phyloP scores from a whole-genome alignment of 2,888 invertebrate genomes.

The Neria commutata region DNA sequence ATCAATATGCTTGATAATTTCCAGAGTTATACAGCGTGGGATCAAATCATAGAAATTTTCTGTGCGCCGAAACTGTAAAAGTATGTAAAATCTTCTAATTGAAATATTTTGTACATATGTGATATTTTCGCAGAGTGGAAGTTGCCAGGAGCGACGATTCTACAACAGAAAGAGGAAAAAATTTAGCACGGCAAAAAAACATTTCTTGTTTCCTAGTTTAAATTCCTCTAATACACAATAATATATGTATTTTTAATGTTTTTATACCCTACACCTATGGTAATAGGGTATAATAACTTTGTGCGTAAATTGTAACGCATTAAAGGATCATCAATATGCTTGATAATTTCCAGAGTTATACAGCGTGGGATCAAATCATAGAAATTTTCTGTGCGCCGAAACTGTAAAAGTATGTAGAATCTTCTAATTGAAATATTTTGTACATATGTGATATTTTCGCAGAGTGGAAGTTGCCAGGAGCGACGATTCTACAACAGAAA shows the following conservation, averaged over 20 bases:
- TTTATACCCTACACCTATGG: too few relatives aligned
- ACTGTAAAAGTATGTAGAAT: constrained; percentile 11
- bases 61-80: constrained; percentile 16
- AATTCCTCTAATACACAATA: too few relatives aligned
- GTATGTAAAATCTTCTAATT: not conserved
- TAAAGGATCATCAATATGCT: constrained; percentile 64
- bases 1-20: constrained; percentile 57
- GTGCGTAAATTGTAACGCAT: too few relatives aligned
- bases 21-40: constrained; percentile 25
- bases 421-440: constrained; percentile 3
- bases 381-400: constrained; percentile 13
- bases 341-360: constrained; percentile 42
- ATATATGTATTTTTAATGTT: too few relatives aligned
- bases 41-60: constrained; percentile 26
- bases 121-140: too few relatives aligned
- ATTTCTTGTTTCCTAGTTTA: too few relatives aligned
- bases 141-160: constrained; percentile 18
- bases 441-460: not conserved
- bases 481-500: too few relatives aligned
- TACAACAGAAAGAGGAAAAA: too few relatives aligned
- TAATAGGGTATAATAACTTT: too few relatives aligned
- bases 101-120: constrained; percentile 8
- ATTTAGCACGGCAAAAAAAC: too few relatives aligned
- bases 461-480: too few relatives aligned
- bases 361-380: constrained; percentile 29